Percentiles rank a stretch among this genome's conserved stretches.
These are phyloP conservation scores for Characodon lateralis DNA, from an alignment of 2,797 vertebrate species.

Conservation along the genomic window DNA sequence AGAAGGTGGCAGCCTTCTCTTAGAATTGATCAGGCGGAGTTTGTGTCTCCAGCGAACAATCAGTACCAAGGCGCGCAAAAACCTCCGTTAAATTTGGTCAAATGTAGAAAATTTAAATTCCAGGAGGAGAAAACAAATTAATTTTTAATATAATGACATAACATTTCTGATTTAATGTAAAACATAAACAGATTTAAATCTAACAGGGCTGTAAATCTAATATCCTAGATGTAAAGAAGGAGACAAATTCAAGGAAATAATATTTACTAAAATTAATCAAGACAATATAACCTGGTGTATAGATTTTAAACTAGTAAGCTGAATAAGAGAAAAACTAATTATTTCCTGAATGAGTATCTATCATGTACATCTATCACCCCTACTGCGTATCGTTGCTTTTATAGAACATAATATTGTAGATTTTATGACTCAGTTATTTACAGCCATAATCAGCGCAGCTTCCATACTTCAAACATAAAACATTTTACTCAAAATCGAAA, in stretches of 20 bases:
- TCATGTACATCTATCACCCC: too few relatives aligned
- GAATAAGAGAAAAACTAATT: too few relatives aligned
- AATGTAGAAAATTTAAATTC: not conserved
- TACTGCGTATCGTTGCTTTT: not conserved
- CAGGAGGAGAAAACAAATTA: not conserved
- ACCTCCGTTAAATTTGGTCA: not conserved
- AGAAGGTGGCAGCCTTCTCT: slow-evolving; percentile 72
- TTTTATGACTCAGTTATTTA: not conserved
- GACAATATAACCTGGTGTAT: not conserved
- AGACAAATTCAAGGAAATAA: not conserved
- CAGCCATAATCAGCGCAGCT: not conserved
- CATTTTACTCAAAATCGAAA: not conserved
- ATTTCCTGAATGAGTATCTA: too few relatives aligned
- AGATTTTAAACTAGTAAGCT: too few relatives aligned
- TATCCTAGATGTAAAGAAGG: not conserved
- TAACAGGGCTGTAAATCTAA: not conserved
- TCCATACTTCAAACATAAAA: not conserved
- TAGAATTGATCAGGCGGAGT: slow-evolving; percentile 17
- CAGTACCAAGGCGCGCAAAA: not conserved
- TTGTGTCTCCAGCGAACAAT: not conserved
- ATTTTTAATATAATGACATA: not conserved
- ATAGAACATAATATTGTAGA: not conserved
- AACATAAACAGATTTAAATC: not conserved
- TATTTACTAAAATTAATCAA: not conserved
- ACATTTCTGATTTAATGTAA: not conserved